Evolutionary conservation across 2,888 invertebrate species (phyloP).

Genomic region (Morpho deidamia): DNA sequence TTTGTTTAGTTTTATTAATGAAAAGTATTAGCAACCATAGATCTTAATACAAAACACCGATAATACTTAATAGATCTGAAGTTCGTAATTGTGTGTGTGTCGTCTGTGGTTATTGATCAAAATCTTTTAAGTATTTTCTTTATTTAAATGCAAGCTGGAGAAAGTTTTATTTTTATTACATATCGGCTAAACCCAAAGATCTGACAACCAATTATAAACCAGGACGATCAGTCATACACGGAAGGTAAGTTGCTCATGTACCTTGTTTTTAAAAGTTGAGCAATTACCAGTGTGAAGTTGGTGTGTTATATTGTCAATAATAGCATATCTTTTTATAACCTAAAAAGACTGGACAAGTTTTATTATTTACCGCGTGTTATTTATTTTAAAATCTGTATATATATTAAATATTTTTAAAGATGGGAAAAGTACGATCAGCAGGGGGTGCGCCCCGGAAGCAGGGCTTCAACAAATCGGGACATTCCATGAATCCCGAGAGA

Average conservation of each 20-base stretch:
- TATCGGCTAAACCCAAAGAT: no score
- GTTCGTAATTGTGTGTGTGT: no score
- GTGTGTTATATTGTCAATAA: slow-evolving; percentile 11
- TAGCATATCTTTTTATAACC: slow-evolving; percentile 11
- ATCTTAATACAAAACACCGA: no score
- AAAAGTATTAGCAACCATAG: no score
- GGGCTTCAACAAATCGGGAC: slow-evolving; percentile 90
- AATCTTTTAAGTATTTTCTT: no score
- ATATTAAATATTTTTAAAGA: slow-evolving; percentile 43
- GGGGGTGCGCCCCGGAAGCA: slow-evolving; percentile 88
- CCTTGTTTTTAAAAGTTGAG: neutral
- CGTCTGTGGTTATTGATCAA: no score
- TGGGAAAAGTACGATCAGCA: slow-evolving; percentile 87
- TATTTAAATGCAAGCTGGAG: no score
- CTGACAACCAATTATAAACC: no score
- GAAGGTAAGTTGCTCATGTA: neutral
- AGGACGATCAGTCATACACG: neutral
- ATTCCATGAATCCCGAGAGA: slow-evolving; percentile 97
- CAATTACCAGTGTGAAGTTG: slow-evolving; percentile 19
- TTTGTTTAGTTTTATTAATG: no score
- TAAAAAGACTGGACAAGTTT: neutral
- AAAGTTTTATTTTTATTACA: no score
- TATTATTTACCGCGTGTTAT: neutral
- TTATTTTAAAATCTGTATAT: neutral
- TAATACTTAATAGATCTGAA: no score